Conservation (phyloP, 2,888 invertebrate species). For the Ctenicera cuprea region DNA sequence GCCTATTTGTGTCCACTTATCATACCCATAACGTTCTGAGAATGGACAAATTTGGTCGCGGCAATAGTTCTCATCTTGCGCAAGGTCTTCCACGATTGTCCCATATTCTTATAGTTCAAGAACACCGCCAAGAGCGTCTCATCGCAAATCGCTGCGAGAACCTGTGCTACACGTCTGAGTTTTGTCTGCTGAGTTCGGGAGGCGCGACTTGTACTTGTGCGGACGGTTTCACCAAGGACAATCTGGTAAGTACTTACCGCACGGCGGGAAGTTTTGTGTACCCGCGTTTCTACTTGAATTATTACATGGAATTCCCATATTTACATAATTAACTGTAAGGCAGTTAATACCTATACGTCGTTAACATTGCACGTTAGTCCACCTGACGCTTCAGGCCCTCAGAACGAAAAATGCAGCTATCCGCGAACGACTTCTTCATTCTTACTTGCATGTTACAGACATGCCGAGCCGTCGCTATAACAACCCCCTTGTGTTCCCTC, state of each 20-base stretch:
- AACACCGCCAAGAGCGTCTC: constrained; percentile 78
- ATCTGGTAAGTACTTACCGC: constrained; percentile 63
- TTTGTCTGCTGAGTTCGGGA: constrained; percentile 73
- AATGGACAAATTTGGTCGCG: constrained; percentile 81
- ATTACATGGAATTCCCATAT: constrained; percentile 44
- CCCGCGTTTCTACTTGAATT: constrained; percentile 32
- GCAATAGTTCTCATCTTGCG: constrained; percentile 75
- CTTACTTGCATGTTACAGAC: constrained; percentile 69
- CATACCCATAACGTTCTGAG: constrained; percentile 78
- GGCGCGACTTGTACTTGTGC: constrained; percentile 69
- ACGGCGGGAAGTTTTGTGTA: constrained; percentile 27
- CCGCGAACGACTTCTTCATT: constrained; percentile 16
- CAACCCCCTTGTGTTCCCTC: constrained; percentile 72
- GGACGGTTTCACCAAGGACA: constrained; percentile 69
- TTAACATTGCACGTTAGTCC: constrained; percentile 7
- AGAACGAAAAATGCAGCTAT: constrained; percentile 31
- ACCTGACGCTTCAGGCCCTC: background rate
- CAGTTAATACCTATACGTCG: constrained; percentile 7
- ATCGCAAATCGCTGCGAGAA: constrained; percentile 77
- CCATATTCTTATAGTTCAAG: constrained; percentile 81
- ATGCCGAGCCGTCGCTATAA: constrained; percentile 64
- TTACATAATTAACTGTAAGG: constrained; percentile 37
- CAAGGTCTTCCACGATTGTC: constrained; percentile 76
- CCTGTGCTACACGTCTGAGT: constrained; percentile 79
- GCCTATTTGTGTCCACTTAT: constrained; percentile 80